These are phyloP conservation scores for Coecobrya sp. DNA, from an alignment of 2,888 invertebrate species.

Conservation along the genomic window DNA sequence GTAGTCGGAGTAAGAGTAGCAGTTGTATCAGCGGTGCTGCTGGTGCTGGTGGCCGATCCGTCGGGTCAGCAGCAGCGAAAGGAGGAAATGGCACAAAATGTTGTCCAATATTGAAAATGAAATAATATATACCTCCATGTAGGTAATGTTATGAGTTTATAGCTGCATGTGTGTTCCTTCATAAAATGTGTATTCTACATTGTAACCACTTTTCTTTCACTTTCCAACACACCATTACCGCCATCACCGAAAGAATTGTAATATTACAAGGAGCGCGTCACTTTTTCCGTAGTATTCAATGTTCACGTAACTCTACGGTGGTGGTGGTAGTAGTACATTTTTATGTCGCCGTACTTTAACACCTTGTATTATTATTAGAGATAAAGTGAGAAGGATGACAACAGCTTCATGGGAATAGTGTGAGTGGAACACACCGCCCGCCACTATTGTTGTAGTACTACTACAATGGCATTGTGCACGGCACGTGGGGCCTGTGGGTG, in stretches of 20 bases:
- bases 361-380: constrained; percentile 40
- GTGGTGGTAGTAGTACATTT: constrained; percentile 2
- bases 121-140: constrained; percentile 16
- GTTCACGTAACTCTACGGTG: not conserved
- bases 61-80: constrained; percentile 29
- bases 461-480: not conserved
- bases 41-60: not conserved
- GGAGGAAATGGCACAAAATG: constrained; percentile 55
- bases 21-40: not conserved
- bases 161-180: not conserved
- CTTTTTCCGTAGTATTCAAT: too few species aligned
- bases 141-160: constrained; percentile 4
- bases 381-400: constrained; percentile 51
- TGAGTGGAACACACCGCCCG: not conserved
- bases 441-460: not conserved
- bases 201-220: constrained; percentile 22
- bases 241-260: not conserved
- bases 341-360: constrained; percentile 4
- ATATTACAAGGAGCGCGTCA: not conserved
- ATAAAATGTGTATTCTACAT: constrained; percentile 1
- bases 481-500: constrained; percentile 35
- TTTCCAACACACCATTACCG: constrained; percentile 6
- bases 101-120: constrained; percentile 61
- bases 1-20: not conserved
- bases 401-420: constrained; percentile 26